Conservation (phyloP, 2,888 invertebrate species). For the Slavum lentiscoides region DNA sequence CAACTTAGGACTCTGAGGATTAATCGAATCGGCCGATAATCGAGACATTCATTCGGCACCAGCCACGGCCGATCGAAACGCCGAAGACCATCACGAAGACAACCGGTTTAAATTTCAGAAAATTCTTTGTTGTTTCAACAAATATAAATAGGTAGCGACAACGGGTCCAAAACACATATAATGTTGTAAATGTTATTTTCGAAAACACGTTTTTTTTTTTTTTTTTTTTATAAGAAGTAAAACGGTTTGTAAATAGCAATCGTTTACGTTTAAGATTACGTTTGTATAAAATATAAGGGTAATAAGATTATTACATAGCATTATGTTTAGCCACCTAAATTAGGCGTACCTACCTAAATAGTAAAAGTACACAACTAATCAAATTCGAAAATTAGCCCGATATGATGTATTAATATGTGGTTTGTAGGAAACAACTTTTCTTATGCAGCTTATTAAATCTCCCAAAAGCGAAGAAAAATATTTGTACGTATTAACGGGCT, state of each 20-base stretch:
- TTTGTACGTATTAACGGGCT: conserved; percentile 26
- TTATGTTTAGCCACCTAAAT: neutral
- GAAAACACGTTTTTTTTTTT: neutral
- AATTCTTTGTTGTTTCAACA: conserved; percentile 46
- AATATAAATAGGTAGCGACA: conserved; percentile 34
- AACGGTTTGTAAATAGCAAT: conserved; percentile 12
- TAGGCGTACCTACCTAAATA: too few species aligned
- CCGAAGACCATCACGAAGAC: conserved; percentile 31
- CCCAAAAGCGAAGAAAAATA: conserved; percentile 2
- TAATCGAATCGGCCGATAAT: conserved; percentile 52
- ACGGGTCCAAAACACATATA: conserved; percentile 22
- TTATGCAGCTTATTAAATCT: neutral
- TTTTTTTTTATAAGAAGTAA: conserved; percentile 15
- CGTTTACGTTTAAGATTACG: neutral
- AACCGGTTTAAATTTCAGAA: conserved; percentile 43
- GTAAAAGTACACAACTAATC: neutral
- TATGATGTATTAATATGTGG: neutral
- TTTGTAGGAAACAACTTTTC: neutral
- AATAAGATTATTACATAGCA: neutral
- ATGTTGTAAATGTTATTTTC: conserved; percentile 20
- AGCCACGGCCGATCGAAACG: conserved; percentile 44
- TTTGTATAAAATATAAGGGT: conserved; percentile 14
- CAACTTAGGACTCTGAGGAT: conserved; percentile 47
- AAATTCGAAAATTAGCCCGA: conserved; percentile 7
- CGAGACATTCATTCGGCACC: conserved; percentile 38